These are phyloP conservation scores for Hoplostethus atlanticus DNA, from an alignment of 2,797 vertebrate genomes.

Conservation along the genomic window DNA sequence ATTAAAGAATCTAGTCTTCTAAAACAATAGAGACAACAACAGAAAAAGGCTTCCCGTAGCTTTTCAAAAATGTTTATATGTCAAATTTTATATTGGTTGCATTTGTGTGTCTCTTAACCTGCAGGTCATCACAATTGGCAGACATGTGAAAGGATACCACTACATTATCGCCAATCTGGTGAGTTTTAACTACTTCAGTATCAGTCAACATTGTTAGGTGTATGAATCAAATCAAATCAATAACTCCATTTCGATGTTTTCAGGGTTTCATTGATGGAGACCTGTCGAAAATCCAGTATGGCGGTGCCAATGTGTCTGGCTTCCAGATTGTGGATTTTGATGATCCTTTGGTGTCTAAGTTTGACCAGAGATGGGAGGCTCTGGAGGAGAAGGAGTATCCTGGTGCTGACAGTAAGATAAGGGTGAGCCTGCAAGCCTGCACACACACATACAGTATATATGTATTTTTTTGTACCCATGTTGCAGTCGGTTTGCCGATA, in stretches of 20 bases:
- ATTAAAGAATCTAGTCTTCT: not conserved
- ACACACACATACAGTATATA: not conserved
- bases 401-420: constrained; percentile 92
- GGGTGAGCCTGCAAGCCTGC: constrained; percentile 62
- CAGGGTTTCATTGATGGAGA: constrained; percentile 98
- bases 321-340: constrained; percentile 99
- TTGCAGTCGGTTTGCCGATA: constrained; percentile 9
- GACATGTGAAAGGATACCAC: constrained; percentile 98
- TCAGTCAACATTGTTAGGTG: no score
- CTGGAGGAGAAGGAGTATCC: constrained; percentile 98
- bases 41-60: not conserved
- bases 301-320: constrained; percentile 98
- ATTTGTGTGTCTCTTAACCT: constrained; percentile 22
- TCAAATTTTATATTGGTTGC: not conserved
- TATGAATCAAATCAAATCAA: not conserved
- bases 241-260: constrained; percentile 27
- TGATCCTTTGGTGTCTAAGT: constrained; percentile 95
- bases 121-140: constrained; percentile 98
- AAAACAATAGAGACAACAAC: constrained; percentile 6
- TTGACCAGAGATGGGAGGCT: constrained; percentile 98
- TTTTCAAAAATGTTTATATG: accelerated
- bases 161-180: constrained; percentile 99
- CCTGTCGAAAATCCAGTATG: constrained; percentile 98
- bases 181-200: constrained; percentile 64
- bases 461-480: not conserved